Conservation (phyloP, 1,140 invertebrate species). For the Ips nitidus region DNA sequence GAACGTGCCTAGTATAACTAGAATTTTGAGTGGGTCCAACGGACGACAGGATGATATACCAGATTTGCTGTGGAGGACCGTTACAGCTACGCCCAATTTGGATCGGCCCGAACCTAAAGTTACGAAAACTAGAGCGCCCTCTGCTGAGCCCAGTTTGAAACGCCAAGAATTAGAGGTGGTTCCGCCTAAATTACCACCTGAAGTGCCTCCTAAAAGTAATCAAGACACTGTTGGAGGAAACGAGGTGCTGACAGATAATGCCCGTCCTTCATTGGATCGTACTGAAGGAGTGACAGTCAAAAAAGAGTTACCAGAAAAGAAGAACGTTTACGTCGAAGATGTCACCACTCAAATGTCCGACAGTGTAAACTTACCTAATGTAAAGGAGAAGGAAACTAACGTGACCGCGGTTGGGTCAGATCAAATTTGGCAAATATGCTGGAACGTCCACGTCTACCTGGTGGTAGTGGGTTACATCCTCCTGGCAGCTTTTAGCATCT, state of each 20-base stretch:
- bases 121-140: conserved; percentile 48
- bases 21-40: conserved; percentile 78
- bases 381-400: conserved; percentile 47
- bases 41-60: conserved; percentile 78
- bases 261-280: conserved; percentile 35
- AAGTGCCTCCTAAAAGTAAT: conserved; percentile 8
- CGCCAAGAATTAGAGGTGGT: conserved; percentile 52
- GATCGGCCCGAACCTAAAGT: conserved; percentile 50
- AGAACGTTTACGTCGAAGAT: conserved; percentile 39
- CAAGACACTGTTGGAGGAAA: background rate
- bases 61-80: conserved; percentile 67
- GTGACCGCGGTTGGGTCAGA: conserved; percentile 46
- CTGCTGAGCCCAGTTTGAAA: conserved; percentile 51
- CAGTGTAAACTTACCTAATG: conserved; percentile 48
- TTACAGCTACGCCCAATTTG: conserved; percentile 63
- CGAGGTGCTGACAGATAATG: conserved; percentile 21
- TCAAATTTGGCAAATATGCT: conserved; percentile 75
- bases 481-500: conserved; percentile 77
- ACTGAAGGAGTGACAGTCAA: conserved; percentile 47
- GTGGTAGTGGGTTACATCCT: conserved; percentile 80
- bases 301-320: conserved; percentile 42
- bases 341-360: conserved; percentile 49
- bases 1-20: conserved; percentile 63
- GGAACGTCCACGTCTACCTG: conserved; percentile 86
- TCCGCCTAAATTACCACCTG: conserved; percentile 16